Conservation (phyloP, 2,797 vertebrate genomes). For the Gila robusta region DNA sequence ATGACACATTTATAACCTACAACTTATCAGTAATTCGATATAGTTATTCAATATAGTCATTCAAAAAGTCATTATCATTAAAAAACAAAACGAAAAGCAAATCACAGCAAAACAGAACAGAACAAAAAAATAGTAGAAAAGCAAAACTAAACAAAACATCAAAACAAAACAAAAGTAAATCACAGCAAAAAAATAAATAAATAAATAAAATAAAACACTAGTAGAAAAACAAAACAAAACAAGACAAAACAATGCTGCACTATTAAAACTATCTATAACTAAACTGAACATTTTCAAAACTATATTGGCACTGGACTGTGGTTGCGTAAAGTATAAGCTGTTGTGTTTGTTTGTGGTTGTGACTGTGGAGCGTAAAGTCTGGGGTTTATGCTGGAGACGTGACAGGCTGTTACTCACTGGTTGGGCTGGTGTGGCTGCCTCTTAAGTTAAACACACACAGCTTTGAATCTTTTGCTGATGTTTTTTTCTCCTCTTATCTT, state of each 20-base stretch:
- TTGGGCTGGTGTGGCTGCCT: background rate
- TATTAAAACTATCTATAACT: background rate
- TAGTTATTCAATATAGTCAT: background rate
- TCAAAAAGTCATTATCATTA: background rate
- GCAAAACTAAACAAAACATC: no score
- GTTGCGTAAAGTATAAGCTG: background rate
- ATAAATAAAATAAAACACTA: no score
- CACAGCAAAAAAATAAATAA: background rate
- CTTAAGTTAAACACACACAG: conserved; percentile 20
- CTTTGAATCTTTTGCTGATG: background rate
- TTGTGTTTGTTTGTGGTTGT: background rate
- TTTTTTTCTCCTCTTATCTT: conserved; percentile 5
- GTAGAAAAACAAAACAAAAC: no score
- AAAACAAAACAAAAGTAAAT: no score
- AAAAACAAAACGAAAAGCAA: background rate
- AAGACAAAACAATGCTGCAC: background rate
- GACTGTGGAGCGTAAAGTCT: background rate
- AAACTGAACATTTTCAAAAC: background rate
- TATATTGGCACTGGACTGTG: background rate
- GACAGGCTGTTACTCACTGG: background rate
- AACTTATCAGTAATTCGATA: background rate
- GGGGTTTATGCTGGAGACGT: background rate
- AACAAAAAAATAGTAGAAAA: no score
- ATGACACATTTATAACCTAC: background rate
- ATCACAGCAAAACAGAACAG: background rate